These are phyloP conservation scores for Oncorhynchus clarkii DNA, from an alignment of 2,113 vertebrate genomes.

Conservation along the genomic window DNA sequence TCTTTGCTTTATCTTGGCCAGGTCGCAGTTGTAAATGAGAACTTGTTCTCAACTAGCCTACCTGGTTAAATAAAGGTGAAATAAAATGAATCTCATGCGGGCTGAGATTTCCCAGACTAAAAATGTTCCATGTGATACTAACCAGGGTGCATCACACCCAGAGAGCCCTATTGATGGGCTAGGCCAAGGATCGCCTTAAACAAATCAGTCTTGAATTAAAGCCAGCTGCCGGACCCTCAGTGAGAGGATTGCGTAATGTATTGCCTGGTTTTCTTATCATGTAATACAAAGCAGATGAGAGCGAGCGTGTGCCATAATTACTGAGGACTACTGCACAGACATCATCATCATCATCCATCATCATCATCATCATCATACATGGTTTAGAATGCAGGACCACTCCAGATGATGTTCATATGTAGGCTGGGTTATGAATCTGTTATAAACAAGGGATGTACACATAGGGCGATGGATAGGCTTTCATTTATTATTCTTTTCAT, in stretches of 20 bases:
- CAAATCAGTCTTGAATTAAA: slow-evolving; percentile 51
- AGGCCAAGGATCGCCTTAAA: slow-evolving; percentile 25
- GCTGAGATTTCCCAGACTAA: neutral
- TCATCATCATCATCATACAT: neutral
- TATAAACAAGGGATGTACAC: neutral
- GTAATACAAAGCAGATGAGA: slow-evolving; percentile 46
- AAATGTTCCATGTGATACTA: slow-evolving; percentile 2
- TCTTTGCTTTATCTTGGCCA: too few species aligned
- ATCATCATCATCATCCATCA: slow-evolving; percentile 6
- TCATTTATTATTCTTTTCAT: neutral
- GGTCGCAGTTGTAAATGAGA: too few species aligned
- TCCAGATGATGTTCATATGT: neutral
- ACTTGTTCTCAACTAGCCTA: too few species aligned
- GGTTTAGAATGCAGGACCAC: neutral
- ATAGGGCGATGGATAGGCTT: neutral
- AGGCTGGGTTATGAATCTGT: neutral
- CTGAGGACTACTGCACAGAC: neutral
- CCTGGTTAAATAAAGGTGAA: too few species aligned
- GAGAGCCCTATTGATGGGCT: slow-evolving; percentile 29
- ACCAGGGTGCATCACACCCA: slow-evolving; percentile 9
- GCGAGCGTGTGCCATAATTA: slow-evolving; percentile 25
- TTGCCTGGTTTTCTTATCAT: slow-evolving; percentile 29
- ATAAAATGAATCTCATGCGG: neutral
- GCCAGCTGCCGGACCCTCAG: slow-evolving; percentile 23
- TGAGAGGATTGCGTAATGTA: slow-evolving; percentile 47